Conservation (phyloP, 2,797 vertebrate species). For the Antrozous pallidus region DNA sequence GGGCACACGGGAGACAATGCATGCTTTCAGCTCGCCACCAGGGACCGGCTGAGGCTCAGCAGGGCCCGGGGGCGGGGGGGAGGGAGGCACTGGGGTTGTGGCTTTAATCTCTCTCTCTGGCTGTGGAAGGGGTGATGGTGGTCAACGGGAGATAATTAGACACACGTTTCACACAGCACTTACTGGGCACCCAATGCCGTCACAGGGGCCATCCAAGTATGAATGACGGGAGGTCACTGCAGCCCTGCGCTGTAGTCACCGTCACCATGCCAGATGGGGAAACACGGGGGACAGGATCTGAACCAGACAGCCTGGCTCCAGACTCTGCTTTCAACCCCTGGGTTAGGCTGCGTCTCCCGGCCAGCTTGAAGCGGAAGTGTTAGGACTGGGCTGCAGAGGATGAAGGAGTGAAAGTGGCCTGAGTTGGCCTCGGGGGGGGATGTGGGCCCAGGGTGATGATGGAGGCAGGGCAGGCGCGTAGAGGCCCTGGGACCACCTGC, state of each 20-base stretch:
- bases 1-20: accelerated
- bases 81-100: neutral
- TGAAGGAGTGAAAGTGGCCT: neutral
- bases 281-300: neutral
- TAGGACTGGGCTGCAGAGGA: neutral
- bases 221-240: neutral
- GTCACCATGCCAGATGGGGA: neutral
- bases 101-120: neutral
- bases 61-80: accelerated
- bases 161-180: neutral
- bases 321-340: neutral
- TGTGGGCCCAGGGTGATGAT: neutral
- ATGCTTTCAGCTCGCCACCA: neutral
- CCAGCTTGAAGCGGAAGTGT: neutral
- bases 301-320: neutral
- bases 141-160: neutral
- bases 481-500: neutral
- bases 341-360: accelerated
- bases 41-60: neutral
- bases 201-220: neutral
- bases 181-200: neutral
- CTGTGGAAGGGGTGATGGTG: too few species aligned
- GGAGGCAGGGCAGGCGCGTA: neutral
- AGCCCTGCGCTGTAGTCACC: accelerated
- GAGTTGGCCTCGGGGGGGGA: neutral